Base-by-base conservation (phyloP, 2,888 invertebrate genomes). In the Octodonta nipae region DNA sequence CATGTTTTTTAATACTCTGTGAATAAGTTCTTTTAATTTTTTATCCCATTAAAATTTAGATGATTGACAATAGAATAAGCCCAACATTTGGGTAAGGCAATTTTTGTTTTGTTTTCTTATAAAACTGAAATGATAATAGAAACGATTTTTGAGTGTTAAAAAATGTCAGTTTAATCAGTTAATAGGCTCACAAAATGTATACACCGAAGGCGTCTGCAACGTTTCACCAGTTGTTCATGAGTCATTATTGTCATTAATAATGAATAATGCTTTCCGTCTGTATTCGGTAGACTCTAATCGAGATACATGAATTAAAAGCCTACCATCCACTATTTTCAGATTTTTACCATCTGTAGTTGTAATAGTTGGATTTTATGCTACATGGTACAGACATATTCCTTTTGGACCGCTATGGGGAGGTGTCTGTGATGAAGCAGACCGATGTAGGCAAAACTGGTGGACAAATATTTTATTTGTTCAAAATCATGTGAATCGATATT, bases 391-490 rank as follows among this genome's bases (percentile, higher is more conserved):
- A 8, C 49, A 49, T 33, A 26, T 46, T 2, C 34, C 40, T 3
- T 45, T 38, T 27, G 54, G 54, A 13, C 53, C 54, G 24, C 36
- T 48, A 15, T 52, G 50, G 50, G 37, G 42, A 28, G 24, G 44
- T 5, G 31, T 50, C 2, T 53, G 47, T 10, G 26, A 37, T 2
- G 54, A 55, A 33, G 42, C 43, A 26, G 37, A 42, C 14, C 45
- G 46, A 26, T 55, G 55, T 27, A 41, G 54, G 24, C 41, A 47
- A 30, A 55, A 54, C 41, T 50, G 53, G 48, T 53, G 50, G 51
- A 37, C 43, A 1, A 54, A 52, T 36, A 33, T 55, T 10, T 34
- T 55, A 4, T 55, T 47, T 17, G 37, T 55, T 11, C 52, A 55
- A 30, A 55, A 52, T 40, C 45, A 45, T 28, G 40, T 46, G 7